These are phyloP conservation scores for Xylocopa sonorina DNA, from an alignment of 1,140 invertebrate genomes.

Conservation along the genomic window DNA sequence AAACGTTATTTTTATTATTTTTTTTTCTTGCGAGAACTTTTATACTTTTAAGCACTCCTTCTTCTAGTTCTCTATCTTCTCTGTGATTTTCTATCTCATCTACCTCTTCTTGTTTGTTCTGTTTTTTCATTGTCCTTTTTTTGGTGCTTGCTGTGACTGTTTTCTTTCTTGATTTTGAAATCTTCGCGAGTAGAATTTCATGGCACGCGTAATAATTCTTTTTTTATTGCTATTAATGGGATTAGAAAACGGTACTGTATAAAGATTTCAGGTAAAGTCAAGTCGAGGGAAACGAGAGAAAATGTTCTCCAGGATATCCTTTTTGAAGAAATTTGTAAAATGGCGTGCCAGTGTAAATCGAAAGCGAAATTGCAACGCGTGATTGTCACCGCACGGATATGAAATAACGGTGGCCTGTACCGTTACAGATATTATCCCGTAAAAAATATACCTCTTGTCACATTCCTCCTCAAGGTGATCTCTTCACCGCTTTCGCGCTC, in stretches of 20 bases:
- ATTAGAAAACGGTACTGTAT: no score
- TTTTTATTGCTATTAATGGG: no score
- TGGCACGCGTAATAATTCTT: no score
- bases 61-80: not conserved
- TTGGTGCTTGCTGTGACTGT: not conserved
- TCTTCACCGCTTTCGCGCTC: slow-evolving; percentile 27
- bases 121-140: not conserved
- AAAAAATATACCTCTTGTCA: slow-evolving; percentile 13
- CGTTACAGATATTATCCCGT: slow-evolving; percentile 34
- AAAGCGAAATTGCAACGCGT: not conserved
- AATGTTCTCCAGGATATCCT: no score
- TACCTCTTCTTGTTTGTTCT: not conserved
- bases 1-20: not conserved
- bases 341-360: not conserved
- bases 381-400: slow-evolving; percentile 12
- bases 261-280: no score
- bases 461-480: slow-evolving; percentile 47
- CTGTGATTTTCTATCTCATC: not conserved
- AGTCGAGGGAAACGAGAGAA: no score
- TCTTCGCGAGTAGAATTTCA: no score
- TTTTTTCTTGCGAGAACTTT: not conserved
- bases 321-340: not conserved
- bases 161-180: not conserved
- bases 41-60: not conserved
- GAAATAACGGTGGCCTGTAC: slow-evolving; percentile 8